Conservation (phyloP, 1,140 invertebrate genomes). For the Leptinotarsa defecta region DNA sequence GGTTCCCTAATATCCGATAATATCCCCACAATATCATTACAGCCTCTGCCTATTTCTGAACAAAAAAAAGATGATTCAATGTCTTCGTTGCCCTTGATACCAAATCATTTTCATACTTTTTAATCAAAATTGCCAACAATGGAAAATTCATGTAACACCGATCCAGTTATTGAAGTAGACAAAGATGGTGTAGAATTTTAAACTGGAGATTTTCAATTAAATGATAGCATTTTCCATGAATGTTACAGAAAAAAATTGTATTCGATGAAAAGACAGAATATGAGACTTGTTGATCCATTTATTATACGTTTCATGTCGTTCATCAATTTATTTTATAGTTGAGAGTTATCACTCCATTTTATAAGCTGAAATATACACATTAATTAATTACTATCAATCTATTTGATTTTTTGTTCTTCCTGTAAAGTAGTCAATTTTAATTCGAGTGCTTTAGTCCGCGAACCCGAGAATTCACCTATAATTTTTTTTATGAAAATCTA, state of each 20-base stretch:
- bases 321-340: too few species aligned
- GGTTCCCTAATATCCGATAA: not conserved
- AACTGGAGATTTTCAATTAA: not conserved
- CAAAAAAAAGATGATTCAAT: not conserved
- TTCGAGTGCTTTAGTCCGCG: too few species aligned
- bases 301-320: too few species aligned
- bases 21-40: not conserved
- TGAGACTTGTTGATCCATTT: too few species aligned
- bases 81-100: not conserved
- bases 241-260: not conserved
- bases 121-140: not conserved
- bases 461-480: too few species aligned
- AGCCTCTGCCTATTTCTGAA: not conserved
- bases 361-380: too few species aligned
- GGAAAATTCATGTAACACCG: not conserved
- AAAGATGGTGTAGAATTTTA: not conserved
- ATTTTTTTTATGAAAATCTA: too few species aligned
- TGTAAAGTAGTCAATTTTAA: too few species aligned
- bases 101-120: not conserved
- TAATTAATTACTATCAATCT: too few species aligned
- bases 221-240: not conserved
- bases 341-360: too few species aligned
- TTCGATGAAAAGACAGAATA: too few species aligned
- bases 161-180: not conserved
- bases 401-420: too few species aligned